A percentile compares a stretch with the other conserved stretches of the same genome.
phyloP scores from a whole-genome alignment of 2,888 invertebrate species.

The Temnothorax rugatulus region DNA sequence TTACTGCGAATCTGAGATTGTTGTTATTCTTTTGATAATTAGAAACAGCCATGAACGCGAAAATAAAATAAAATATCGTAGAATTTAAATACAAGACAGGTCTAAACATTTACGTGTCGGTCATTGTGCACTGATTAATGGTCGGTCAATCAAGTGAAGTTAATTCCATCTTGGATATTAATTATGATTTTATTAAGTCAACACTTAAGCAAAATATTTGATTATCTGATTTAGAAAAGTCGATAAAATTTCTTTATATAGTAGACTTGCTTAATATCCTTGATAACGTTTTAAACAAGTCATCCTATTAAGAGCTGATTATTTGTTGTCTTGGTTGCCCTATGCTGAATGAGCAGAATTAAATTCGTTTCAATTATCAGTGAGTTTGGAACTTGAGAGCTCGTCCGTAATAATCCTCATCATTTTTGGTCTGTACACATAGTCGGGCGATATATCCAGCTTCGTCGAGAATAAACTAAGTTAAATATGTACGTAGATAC shows the following conservation, averaged over 20 bases:
- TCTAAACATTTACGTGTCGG: not conserved
- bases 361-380: conserved; percentile 21
- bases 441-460: not conserved
- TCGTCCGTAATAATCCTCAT: conserved; percentile 25
- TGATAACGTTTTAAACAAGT: conserved; percentile 5
- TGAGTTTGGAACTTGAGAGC: conserved; percentile 19
- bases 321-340: not conserved
- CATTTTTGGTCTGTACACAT: not conserved
- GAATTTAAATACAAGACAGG: not conserved
- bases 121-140: not conserved
- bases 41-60: not conserved
- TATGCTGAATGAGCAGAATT: conserved; percentile 3
- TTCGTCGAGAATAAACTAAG: conserved; percentile 4
- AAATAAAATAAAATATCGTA: not conserved
- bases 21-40: not conserved
- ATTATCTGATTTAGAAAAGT: not conserved
- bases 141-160: not conserved
- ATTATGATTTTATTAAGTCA: not conserved
- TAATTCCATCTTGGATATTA: not conserved
- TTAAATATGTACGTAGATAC: not conserved
- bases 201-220: not conserved
- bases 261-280: not conserved
- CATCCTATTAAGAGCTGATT: conserved; percentile 20
- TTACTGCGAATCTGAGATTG: not conserved
- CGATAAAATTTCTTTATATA: not conserved